Evolutionary conservation across 2,888 invertebrate genomes (phyloP).

Genomic region (Ichneumon xanthorius): DNA sequence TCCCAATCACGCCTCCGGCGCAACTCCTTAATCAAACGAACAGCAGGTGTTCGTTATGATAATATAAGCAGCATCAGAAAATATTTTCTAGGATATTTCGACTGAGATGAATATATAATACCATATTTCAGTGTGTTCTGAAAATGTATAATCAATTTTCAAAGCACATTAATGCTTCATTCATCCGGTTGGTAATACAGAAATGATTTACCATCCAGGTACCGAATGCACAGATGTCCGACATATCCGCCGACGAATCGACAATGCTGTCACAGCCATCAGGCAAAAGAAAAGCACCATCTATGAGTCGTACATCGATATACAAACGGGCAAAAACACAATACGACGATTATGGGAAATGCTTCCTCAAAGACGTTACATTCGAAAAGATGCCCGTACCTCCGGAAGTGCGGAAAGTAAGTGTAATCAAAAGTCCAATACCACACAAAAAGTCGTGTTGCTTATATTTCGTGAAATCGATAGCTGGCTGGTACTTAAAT

Average conservation of each 20-base stretch:
- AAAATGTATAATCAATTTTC: background rate
- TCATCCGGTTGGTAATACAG: background rate
- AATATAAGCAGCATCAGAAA: no score
- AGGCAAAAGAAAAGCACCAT: background rate
- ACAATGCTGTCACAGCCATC: background rate
- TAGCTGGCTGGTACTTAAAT: background rate
- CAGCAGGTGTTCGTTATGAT: no score
- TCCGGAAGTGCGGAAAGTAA: background rate
- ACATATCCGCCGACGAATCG: background rate
- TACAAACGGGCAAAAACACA: background rate
- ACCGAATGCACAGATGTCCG: background rate
- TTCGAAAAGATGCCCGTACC: background rate
- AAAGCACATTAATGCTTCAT: background rate
- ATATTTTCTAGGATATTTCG: no score
- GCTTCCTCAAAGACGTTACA: background rate
- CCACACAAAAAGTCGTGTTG: background rate
- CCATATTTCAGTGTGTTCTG: background rate
- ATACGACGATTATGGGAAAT: background rate
- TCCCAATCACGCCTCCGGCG: no score
- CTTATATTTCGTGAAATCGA: background rate
- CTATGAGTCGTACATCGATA: background rate
- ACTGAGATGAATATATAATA: no score
- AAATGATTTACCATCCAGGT: background rate
- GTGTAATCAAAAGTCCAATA: background rate
- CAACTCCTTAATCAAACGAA: no score